These are phyloP conservation scores for Drosophila kokeensis DNA, from an alignment of 2,888 invertebrate genomes.

Conservation along the genomic window DNA sequence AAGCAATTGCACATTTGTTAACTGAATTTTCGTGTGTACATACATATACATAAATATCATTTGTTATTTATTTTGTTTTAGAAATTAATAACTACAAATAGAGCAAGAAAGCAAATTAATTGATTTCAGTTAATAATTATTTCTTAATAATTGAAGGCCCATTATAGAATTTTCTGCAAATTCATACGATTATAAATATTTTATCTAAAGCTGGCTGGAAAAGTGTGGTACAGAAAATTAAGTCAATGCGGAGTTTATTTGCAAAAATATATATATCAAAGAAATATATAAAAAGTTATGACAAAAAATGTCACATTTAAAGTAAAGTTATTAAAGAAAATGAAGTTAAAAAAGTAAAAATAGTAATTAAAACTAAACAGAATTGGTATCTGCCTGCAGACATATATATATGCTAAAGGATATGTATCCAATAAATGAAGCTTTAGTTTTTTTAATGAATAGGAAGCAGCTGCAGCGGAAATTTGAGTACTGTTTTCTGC, in stretches of 20 bases:
- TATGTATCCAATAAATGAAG: constrained; percentile 3
- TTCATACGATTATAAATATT: too few species aligned
- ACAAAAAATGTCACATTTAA: not conserved
- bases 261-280: not conserved
- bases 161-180: not conserved
- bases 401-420: not conserved
- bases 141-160: not conserved
- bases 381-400: not conserved
- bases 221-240: not conserved
- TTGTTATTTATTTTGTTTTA: not conserved
- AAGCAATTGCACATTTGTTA: not conserved
- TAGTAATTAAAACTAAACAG: not conserved
- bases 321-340: not conserved
- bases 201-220: not conserved
- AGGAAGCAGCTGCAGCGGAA: constrained; percentile 39
- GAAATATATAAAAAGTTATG: not conserved
- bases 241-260: not conserved
- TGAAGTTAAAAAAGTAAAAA: not conserved
- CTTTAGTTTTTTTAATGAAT: constrained; percentile 13
- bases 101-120: not conserved
- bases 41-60: not conserved
- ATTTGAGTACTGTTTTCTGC: constrained; percentile 9
- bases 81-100: not conserved
- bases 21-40: not conserved
- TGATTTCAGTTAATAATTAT: not conserved